Evolutionary conservation across 2,888 invertebrate genomes (phyloP).

Genomic region (Dasypogon diadema): DNA sequence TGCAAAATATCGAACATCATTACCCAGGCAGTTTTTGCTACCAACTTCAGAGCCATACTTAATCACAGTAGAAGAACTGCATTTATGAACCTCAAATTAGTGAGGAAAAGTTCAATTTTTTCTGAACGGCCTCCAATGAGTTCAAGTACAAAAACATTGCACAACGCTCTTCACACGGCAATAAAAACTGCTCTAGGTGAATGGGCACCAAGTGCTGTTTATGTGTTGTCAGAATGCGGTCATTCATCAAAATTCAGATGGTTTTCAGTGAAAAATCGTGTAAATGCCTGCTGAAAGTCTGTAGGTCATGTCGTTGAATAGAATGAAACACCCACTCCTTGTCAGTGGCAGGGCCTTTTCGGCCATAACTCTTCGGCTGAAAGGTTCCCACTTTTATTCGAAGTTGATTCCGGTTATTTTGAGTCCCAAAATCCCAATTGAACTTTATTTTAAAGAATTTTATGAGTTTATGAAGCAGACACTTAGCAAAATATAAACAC

Average conservation of each 20-base stretch:
- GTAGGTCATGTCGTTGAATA: background rate
- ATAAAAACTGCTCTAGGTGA: background rate
- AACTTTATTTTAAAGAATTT: no score
- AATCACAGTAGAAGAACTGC: constrained; percentile 14
- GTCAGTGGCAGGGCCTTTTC: no score
- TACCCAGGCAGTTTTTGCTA: no score
- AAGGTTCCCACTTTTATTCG: no score
- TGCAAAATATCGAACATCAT: background rate
- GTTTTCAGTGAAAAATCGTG: background rate
- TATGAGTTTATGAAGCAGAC: no score
- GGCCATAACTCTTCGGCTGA: no score
- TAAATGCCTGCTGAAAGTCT: background rate
- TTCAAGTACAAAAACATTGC: constrained; percentile 33
- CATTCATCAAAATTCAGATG: constrained; percentile 18
- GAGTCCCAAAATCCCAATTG: no score
- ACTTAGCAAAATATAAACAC: no score
- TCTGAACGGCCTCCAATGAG: constrained; percentile 25
- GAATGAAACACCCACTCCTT: background rate
- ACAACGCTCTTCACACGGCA: background rate
- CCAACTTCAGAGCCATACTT: no score
- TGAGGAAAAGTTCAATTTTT: background rate
- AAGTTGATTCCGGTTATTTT: no score
- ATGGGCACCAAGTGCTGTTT: constrained; percentile 11
- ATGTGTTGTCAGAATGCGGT: constrained; percentile 20
- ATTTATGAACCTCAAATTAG: constrained; percentile 14